Base-by-base conservation (phyloP, 2,888 invertebrate species). In the Hydraecia micacea region DNA sequence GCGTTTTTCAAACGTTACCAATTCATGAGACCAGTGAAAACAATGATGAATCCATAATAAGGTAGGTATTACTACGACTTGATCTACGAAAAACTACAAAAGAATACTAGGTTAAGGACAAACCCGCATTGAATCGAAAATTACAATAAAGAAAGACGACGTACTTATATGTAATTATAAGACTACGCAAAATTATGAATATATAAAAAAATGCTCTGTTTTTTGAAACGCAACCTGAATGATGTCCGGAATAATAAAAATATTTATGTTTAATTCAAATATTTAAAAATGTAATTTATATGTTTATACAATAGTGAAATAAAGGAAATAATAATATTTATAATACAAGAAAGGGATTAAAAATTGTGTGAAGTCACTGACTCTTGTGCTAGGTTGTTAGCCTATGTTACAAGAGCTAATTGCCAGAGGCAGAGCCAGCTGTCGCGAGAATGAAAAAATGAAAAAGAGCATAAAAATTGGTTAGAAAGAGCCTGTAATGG, bases 41-140 rank as follows among this genome's bases (percentile, higher is more conserved):
- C 81, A 79, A 79, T 81, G 81, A 66, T 42, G 81, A 73, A 79
- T 79, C 8, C 8, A 9, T 72, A 74, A 63, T 58, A 58, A 46
- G 9, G 36, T 46, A 28, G 52, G 36, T 55, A 28, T 46, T 11
- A 58, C n/a, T 49, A 42, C n/a, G 32, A 73, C 49, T 49, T 81
- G 21, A 60, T 60, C 21, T 66, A 74, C 42, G 42, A 52, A 79
- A 79, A 42, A 60, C 18, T 58, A 66, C 55, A 49, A 79, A 81
- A 66, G 58, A 81, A 21, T 39, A 63, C 3, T 36, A 36, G 81
- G 49, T 81, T 81, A 75, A 79, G 75, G 18, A 52, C 32, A 60
- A 60, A 8, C 32, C 13, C 25, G 42, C 49, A 74, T 52, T 60
- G 21, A 74, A 58, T 21, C 21, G 42, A 81, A 32, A 28, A 58